These are phyloP conservation scores for Erebia palarica DNA, from an alignment of 2,888 invertebrate genomes.

Conservation along the genomic window DNA sequence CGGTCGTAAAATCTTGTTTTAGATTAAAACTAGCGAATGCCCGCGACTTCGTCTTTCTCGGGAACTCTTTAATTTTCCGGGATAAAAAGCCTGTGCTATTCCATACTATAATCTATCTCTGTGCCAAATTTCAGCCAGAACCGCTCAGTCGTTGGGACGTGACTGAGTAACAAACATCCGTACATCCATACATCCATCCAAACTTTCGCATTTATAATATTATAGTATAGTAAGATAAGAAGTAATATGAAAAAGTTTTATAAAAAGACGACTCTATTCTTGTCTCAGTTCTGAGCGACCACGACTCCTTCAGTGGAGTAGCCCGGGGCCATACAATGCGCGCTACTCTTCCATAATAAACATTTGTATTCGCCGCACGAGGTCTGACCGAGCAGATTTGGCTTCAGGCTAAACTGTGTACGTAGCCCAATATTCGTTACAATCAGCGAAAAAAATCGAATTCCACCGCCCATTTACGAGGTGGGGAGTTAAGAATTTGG, in stretches of 20 bases:
- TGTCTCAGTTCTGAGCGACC: constrained; percentile 46
- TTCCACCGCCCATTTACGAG: constrained; percentile 2
- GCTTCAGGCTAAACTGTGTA: constrained; percentile 42
- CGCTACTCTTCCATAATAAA: constrained; percentile 77
- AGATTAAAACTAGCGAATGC: too few relatives aligned
- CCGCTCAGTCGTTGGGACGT: too few relatives aligned
- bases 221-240: too few relatives aligned
- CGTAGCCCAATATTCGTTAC: constrained; percentile 37
- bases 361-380: constrained; percentile 72
- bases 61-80: too few relatives aligned
- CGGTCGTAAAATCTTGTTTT: too few relatives aligned
- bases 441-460: constrained; percentile 26
- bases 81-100: too few relatives aligned
- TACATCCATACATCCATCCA: too few relatives aligned
- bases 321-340: constrained; percentile 71
- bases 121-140: too few relatives aligned
- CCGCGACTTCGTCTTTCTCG: too few relatives aligned
- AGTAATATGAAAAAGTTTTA: not conserved
- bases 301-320: constrained; percentile 71
- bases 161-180: too few relatives aligned
- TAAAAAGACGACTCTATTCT: constrained; percentile 45
- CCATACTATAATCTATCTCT: too few relatives aligned
- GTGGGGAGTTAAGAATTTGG: not conserved
- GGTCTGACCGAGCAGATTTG: constrained; percentile 45
- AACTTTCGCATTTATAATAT: too few relatives aligned